A percentile compares a stretch with the other conserved stretches of the same genome.
phyloP scores from a whole-genome alignment of 2,888 invertebrate species.

The Melikaiella ostensackeni region DNA sequence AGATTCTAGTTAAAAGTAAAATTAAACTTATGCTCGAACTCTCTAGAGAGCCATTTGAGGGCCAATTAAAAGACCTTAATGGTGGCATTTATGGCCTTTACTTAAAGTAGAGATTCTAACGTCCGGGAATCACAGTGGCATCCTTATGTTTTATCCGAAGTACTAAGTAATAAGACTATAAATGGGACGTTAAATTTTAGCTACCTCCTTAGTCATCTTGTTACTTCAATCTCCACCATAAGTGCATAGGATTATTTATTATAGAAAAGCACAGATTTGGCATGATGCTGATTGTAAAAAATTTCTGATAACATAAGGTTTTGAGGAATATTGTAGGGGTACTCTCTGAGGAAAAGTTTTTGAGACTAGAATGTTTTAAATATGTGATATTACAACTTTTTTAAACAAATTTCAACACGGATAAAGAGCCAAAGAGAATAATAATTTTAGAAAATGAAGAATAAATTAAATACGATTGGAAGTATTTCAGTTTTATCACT shows the following conservation, averaged over 20 bases:
- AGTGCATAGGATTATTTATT: background rate
- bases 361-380: too few species aligned
- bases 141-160: constrained; percentile 31
- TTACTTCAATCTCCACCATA: constrained; percentile 3
- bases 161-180: constrained; percentile 32
- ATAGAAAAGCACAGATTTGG: background rate
- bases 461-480: too few species aligned
- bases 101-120: constrained; percentile 24
- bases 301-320: background rate
- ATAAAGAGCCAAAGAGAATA: too few species aligned
- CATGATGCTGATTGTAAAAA: background rate
- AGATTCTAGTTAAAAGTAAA: background rate
- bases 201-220: constrained; percentile 7
- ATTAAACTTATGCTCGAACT: constrained; percentile 13
- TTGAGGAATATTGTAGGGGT: too few species aligned
- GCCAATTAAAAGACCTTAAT: constrained; percentile 38
- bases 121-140: background rate
- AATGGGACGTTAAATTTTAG: constrained; percentile 18
- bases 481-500: too few species aligned
- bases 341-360: too few species aligned
- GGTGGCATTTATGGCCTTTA: constrained; percentile 34
- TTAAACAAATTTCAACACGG: too few species aligned
- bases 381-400: too few species aligned
- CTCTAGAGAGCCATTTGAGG: constrained; percentile 13
- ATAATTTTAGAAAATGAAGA: too few species aligned